Evolutionary conservation across 2,888 invertebrate species (phyloP), one percentile per base, ranked within the genome.

Genomic region (Allygus modestus): DNA sequence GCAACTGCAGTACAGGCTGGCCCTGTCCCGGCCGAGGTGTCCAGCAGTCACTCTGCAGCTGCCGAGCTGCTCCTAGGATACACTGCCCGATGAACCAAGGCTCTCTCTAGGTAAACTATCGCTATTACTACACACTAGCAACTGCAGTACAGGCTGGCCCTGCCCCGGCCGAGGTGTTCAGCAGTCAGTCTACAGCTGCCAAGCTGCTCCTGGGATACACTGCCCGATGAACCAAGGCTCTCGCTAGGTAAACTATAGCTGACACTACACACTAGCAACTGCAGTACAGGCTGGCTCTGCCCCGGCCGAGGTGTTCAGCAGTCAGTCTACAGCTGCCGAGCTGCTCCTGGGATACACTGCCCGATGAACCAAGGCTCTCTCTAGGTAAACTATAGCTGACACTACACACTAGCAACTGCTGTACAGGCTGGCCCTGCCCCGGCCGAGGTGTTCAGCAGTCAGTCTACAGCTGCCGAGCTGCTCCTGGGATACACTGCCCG

Each of bases 181-280:
- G 87, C 87, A 28, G 87, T 87, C 82, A 86, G 86, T 28, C 84
- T 87, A 20, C 79, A 86, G 33, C 87, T 87, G 31, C 87, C 87
- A 7, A 85, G 85, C 37, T 86, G 87, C n/a, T 84, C 85, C 77
- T 86, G 87, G 84, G 87, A 87, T 37, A 87, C 87, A 0, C 84
- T 87, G 41, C 87, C 87, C 17, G 81, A 84, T 0, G 86, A 87
- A 87, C 87, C 31, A 85, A 84, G 61, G 85, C 86, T 20, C 84
- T 87, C 5, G 86, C 86, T 77, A 86, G 86, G 87, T 87, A 54
- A 54, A 12, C 12, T 2, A 4, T 1, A 23, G 2, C 5, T 1
- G 23, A 23, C n/a, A n/a, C n/a, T n/a, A n/a, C n/a, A n/a, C n/a
- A n/a, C n/a, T 26, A 7, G 5, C 58, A 20, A 2, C 46, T 46